Base-by-base conservation (phyloP, 23 tunicate genomes). In the Styela plicata region DNA sequence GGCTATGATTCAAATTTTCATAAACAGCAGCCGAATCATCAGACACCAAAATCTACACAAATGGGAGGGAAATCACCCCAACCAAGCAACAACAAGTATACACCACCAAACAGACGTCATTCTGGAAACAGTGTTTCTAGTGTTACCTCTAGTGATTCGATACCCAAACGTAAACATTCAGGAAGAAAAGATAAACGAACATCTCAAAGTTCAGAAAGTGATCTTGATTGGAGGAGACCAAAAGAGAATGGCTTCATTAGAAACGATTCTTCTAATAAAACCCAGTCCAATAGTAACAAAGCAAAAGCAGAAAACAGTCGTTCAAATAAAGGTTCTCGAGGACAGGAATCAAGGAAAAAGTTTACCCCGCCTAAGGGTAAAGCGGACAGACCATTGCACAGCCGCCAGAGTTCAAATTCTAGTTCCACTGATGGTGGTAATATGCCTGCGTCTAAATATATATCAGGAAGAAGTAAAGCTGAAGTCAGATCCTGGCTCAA, bases 401-500 rank as follows among this genome's bases (percentile, higher is more conserved):
- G 77, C 17, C 77, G 77, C 32, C 77, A 71, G 20, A 71, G 77
- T 34, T 71, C 77, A 19, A 33, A 71, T 21, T 71, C 36, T 30
- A 71, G 77, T 30, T 71, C 77, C 17, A 71, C 18, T 36, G 77
- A 71, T 3, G 34, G 77, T 32, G 36, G 24, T n/a, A 30, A 34
- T 32, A 16, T 22, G 7, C 7, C 77, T 30, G 17, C 26, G 13
- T 28, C 24, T 3, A 30, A 34, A 30, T 28, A 13, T 34, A 36
- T 71, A 27, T 71, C 77, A 3, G 77, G 37, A 21, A 31, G 77
- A n/a, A 71, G 77, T 71, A 71, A 71, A 17, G 32, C 77, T 21
- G 77, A 71, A 71, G 77, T 71, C 7, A n/a, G 23, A 13, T 71
- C 77, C 3, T 71, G 77, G 77, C 35, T 71, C 20, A 33, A 71